phyloP scores from a whole-genome alignment of 2,113 vertebrate species.

The Pantherophis guttatus region DNA sequence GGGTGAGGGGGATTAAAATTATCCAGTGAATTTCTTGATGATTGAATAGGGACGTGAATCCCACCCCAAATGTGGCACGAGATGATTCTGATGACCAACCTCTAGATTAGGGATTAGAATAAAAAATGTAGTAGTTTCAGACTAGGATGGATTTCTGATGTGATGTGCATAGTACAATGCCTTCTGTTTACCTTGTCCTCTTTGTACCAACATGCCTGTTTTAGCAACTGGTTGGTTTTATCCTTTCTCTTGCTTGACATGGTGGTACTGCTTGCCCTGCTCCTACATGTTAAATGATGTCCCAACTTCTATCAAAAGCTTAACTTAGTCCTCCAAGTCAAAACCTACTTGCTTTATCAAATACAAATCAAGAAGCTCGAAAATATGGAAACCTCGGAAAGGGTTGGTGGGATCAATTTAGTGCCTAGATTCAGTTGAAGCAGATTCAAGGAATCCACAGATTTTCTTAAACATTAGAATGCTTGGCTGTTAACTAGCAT shows the following conservation, averaged over 20 bases:
- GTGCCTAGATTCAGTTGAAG: background rate
- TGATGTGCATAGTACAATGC: background rate
- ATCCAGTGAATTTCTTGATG: background rate
- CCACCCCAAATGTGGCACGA: background rate
- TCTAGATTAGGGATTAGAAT: background rate
- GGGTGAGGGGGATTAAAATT: background rate
- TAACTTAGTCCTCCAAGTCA: background rate
- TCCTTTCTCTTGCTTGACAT: background rate
- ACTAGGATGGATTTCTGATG: background rate
- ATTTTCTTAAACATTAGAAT: background rate
- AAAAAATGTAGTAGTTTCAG: background rate
- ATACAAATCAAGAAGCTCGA: background rate
- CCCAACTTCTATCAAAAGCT: background rate
- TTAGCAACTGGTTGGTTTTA: background rate
- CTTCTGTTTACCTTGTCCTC: background rate
- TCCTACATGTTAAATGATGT: background rate
- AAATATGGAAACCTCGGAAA: background rate
- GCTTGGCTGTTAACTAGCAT: background rate
- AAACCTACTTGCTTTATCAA: background rate
- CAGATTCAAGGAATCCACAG: background rate
- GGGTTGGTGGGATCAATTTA: background rate
- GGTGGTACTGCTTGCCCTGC: background rate
- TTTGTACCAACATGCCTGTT: background rate
- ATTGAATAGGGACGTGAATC: background rate
- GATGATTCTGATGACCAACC: background rate